A percentile compares a stretch with the other conserved stretches of the same genome.
These are phyloP conservation scores for Notoglanidium macrostoma DNA, from an alignment of 2,797 vertebrate species.

Conservation along the genomic window DNA sequence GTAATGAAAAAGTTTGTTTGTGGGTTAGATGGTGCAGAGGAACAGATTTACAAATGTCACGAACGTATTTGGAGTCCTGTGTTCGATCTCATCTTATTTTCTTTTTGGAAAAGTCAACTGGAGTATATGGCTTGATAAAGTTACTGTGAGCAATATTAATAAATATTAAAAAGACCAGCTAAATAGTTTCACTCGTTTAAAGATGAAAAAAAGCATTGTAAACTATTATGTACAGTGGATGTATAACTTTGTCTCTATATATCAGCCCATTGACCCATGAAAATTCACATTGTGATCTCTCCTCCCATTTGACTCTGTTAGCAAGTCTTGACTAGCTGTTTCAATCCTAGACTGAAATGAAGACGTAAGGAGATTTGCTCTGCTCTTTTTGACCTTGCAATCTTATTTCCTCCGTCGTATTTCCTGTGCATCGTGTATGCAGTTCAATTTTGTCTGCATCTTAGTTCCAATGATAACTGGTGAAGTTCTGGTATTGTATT, in stretches of 20 bases:
- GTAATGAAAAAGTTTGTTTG: too few relatives aligned
- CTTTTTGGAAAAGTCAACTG: too few relatives aligned
- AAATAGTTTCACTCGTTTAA: not conserved
- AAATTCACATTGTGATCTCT: not conserved
- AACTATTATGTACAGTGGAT: not conserved
- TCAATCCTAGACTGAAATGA: not conserved
- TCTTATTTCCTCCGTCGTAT: conserved; percentile 59
- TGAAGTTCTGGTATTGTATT: not conserved
- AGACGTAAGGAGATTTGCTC: not conserved
- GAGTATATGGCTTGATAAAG: too few relatives aligned
- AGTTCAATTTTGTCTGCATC: not conserved
- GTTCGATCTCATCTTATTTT: too few relatives aligned
- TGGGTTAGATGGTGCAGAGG: too few relatives aligned
- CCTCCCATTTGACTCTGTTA: not conserved
- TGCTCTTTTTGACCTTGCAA: not conserved
- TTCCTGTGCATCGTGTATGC: conserved; percentile 16
- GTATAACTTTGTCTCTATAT: not conserved
- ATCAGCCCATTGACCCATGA: not conserved
- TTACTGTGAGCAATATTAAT: too few relatives aligned
- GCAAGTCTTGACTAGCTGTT: not conserved
- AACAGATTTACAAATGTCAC: too few relatives aligned
- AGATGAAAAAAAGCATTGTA: not conserved
- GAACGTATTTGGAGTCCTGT: too few relatives aligned
- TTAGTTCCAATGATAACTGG: not conserved
- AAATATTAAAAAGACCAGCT: too few relatives aligned